Evolutionary conservation across 2,113 vertebrate genomes (phyloP).

Genomic region (Malurus melanocephalus): DNA sequence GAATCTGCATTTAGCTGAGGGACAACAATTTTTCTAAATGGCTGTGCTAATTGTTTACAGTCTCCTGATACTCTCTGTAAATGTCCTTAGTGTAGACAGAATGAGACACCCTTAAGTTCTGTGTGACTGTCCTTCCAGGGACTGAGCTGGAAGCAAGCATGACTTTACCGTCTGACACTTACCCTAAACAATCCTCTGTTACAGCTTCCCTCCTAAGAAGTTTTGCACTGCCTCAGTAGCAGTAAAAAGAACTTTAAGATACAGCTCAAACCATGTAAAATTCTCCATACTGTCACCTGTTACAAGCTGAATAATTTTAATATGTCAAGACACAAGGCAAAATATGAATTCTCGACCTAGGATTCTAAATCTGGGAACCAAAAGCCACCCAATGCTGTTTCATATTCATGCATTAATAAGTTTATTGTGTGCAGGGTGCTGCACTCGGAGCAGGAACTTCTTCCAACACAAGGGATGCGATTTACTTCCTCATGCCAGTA

Average conservation of each 20-base stretch:
- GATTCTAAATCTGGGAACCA: not conserved
- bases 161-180: not conserved
- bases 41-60: constrained; percentile 7
- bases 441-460: not conserved
- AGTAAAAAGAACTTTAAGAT: constrained; percentile 1
- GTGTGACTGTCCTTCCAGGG: not conserved
- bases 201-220: not conserved
- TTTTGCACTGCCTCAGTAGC: not conserved
- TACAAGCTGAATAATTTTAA: not conserved
- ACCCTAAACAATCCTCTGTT: not conserved
- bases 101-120: not conserved
- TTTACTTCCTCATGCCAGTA: not conserved
- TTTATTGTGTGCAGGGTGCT: not conserved
- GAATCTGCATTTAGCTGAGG: constrained; percentile 13
- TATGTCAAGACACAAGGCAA: not conserved
- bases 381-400: not conserved
- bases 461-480: not conserved
- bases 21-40: constrained; percentile 36
- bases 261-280: not conserved
- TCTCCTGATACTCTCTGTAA: not conserved
- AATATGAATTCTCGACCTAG: not conserved
- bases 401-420: not conserved
- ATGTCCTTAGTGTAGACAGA: not conserved
- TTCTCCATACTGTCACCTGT: not conserved
- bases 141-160: not conserved